These are phyloP conservation scores for Melanerpes formicivorus DNA, from an alignment of 2,113 vertebrate genomes.

Conservation along the genomic window DNA sequence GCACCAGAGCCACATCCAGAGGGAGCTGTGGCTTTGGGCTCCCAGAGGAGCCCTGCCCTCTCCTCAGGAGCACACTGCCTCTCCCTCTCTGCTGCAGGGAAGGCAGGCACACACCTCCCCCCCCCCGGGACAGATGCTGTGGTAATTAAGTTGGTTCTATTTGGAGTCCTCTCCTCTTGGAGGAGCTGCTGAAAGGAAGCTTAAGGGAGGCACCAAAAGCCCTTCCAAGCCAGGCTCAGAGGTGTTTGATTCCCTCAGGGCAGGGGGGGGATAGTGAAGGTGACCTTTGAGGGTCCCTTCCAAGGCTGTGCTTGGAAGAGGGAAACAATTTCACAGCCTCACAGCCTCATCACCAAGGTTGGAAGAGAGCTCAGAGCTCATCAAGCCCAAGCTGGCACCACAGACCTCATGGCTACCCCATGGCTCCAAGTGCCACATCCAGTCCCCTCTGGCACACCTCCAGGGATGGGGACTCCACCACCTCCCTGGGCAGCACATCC, in stretches of 20 bases:
- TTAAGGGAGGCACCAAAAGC: not conserved
- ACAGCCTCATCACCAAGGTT: no score
- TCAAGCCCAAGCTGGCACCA: no score
- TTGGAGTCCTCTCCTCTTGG: not conserved
- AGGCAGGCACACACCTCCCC: not conserved
- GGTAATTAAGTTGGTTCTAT: slow-evolving; percentile 2
- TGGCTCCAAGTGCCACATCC: no score
- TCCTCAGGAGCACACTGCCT: not conserved
- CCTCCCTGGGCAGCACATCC: no score
- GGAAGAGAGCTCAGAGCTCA: no score
- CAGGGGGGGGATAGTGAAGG: not conserved
- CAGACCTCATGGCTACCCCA: no score
- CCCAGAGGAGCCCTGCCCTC: not conserved
- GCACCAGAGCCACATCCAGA: not conserved
- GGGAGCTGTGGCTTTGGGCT: not conserved
- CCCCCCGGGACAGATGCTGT: not conserved
- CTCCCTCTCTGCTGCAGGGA: not conserved
- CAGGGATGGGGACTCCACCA: no score
- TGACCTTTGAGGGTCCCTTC: no score
- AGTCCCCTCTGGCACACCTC: no score
- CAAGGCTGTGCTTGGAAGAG: not conserved
- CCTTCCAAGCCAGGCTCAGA: not conserved
- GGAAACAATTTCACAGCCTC: not conserved
- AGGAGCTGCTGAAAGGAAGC: not conserved
- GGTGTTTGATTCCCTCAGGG: not conserved